These are phyloP conservation scores for Lepisosteus osseus DNA, from an alignment of 2,113 vertebrate species.

Conservation along the genomic window DNA sequence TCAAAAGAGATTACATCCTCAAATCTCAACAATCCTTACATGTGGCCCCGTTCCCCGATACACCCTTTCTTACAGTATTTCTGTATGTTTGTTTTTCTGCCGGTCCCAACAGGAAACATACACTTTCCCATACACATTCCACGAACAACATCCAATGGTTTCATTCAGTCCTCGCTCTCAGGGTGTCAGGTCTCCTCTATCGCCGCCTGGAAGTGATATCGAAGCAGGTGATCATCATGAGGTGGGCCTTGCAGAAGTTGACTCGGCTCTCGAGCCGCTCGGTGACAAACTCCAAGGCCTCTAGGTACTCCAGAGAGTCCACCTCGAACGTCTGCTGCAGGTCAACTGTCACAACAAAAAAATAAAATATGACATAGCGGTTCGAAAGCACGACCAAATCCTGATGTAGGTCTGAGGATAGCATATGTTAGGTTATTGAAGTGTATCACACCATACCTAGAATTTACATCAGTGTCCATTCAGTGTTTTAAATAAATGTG, in stretches of 20 bases:
- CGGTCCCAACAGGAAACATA: background rate
- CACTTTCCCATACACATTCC: background rate
- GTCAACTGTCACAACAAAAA: conserved; percentile 69
- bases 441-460: too few species aligned
- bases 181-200: conserved; percentile 53
- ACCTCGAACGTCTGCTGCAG: conserved; percentile 87
- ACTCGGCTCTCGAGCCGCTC: conserved; percentile 90
- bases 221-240: conserved; percentile 99
- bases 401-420: too few species aligned
- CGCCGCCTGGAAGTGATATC: conserved; percentile 87
- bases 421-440: too few species aligned
- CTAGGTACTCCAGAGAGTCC: conserved; percentile 92
- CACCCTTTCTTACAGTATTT: conserved; percentile 7
- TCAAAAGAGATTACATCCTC: conserved; percentile 53
- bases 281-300: conserved; percentile 89
- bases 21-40: conserved; percentile 25
- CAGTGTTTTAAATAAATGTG: too few species aligned
- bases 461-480: too few species aligned
- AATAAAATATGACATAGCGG: too few species aligned
- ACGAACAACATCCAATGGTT: conserved; percentile 16
- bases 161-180: conserved; percentile 23
- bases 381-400: too few species aligned
- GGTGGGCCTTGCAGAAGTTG: conserved; percentile 98
- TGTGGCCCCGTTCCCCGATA: conserved; percentile 23
- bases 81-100: conserved; percentile 15